Evolutionary conservation across 1,140 invertebrate species (phyloP), one percentile per base, ranked within the genome.

Genomic region (Pseudomyrmex cubaensis): DNA sequence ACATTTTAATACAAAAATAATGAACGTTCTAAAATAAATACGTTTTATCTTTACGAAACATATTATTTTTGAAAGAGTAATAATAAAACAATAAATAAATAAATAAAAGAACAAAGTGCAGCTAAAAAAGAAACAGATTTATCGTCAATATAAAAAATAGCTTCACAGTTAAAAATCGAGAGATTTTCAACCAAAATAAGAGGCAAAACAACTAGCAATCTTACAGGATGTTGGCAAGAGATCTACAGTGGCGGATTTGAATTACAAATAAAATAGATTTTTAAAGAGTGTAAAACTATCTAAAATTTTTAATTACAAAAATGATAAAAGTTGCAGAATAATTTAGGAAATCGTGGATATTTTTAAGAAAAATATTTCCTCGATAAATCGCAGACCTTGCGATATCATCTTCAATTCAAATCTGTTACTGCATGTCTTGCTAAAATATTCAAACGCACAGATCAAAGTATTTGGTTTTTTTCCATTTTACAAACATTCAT

Each of bases 361-460:
- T 13, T 12, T 1, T 22, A 22, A 2, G 25, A 35, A 35, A 35
- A 35, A 4, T 35, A 35, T 7, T 35, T 35, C 5, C 5, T 35
- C 35, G 5, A 35, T 35, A 5, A 35, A 35, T 35, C 35, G 67
- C 17, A 9, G 25, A 3, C 25, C 3, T 25, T 3, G 10, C 25
- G 13, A 78, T 20, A 80, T 69, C 20, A 20, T 7, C 13, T 35
- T 15, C 25, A 70, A 80, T 35, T 15, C 46, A 70, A 80, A 56
- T 80, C 44, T 9, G 66, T 46, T 25, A 52, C 59, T 73, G 86
- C 61, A 17, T 72, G 15, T 78, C 50, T 66, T 46, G 72, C 66
- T 62, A 10, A 35, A 85, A 61, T 66, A 86, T 70, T 87, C 50
- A 84, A 87, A 87, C 85, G 85, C 86, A 74, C 86, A 87, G 52